Evolutionary conservation across 2,888 invertebrate genomes (phyloP), one percentile per base, ranked within the genome.

Genomic region (Rapana venosa): DNA sequence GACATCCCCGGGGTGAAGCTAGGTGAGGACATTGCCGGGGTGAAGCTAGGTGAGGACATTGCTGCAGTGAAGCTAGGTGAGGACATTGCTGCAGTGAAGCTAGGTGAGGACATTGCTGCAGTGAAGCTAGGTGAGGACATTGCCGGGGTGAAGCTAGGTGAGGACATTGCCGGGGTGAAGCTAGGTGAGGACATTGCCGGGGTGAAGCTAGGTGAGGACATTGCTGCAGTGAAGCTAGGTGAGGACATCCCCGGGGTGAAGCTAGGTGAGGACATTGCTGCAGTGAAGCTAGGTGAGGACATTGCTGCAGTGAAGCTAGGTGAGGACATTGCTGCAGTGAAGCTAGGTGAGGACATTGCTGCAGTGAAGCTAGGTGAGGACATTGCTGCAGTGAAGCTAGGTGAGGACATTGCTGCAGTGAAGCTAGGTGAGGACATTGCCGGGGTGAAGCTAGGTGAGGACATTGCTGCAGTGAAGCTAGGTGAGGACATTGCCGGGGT

Each of bases 11-110:
- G 70, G 11, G 61, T 66, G 22, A 61, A 1, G 0, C n/a, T 87
- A 36, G 87, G 87, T 87, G 32, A 84, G 84, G 47, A 87, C 36
- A 66, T 87, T 15, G 66, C 87, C 4, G 70, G 70, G 11, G 61
- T 66, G 22, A 61, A 1, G 0, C n/a, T 87, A 36, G 87, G 87
- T 87, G 32, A 84, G 84, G 47, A 2, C 47, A 47, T 47, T 47
- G 4, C 47, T 8, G 8, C n/a, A n/a, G n/a, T n/a, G n/a, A n/a
- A n/a, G n/a, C n/a, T n/a, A n/a, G n/a, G n/a, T n/a, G n/a, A n/a
- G n/a, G n/a, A n/a, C n/a, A n/a, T n/a, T n/a, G n/a, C n/a, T n/a
- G n/a, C n/a, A n/a, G 61, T 66, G 22, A 61, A 1, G 0, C n/a
- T 87, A 36, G 87, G 87, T 87, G 32, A 84, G 84, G 47, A 2